phyloP scores from a whole-genome alignment of 2,797 vertebrate species.

The Oryzias dopingdopingensis region DNA sequence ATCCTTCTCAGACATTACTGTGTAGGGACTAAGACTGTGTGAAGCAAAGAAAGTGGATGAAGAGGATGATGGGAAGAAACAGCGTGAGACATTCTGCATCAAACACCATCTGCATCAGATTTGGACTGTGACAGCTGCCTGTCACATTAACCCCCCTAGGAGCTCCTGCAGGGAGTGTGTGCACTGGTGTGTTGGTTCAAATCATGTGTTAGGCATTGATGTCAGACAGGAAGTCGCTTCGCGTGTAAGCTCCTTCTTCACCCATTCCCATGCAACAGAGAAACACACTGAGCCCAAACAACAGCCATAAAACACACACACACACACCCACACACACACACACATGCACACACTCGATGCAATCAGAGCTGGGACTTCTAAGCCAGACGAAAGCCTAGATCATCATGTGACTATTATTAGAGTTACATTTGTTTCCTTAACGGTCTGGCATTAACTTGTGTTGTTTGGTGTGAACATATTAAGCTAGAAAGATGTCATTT shows the following conservation, averaged over 20 bases:
- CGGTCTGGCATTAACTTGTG: too few species aligned
- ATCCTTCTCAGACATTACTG: slow-evolving; percentile 19
- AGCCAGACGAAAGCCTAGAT: neutral
- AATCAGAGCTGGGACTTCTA: neutral
- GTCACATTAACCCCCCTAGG: slow-evolving; percentile 61
- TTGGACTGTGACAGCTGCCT: slow-evolving; percentile 72
- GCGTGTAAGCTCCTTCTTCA: slow-evolving; percentile 46
- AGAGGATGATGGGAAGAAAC: slow-evolving; percentile 8
- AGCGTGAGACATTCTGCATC: slow-evolving; percentile 42
- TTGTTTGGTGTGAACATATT: too few species aligned
- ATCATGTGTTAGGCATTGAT: slow-evolving; percentile 27
- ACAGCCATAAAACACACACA: slow-evolving; percentile 26
- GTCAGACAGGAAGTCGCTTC: slow-evolving; percentile 14
- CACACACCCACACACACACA: neutral
- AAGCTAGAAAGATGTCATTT: too few species aligned
- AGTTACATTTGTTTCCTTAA: too few species aligned
- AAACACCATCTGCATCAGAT: slow-evolving; percentile 56
- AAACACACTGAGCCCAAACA: slow-evolving; percentile 10
- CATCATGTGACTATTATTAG: too few species aligned
- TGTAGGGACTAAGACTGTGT: neutral
- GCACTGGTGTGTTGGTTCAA: slow-evolving; percentile 36
- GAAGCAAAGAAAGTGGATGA: neutral
- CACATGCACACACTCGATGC: neutral
- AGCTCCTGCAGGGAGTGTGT: slow-evolving; percentile 37
- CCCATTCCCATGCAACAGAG: slow-evolving; percentile 27